Percentiles rank a stretch among this genome's conserved stretches.
phyloP scores from a whole-genome alignment of 2,113 vertebrate genomes.

The Trematomus loennbergii region DNA sequence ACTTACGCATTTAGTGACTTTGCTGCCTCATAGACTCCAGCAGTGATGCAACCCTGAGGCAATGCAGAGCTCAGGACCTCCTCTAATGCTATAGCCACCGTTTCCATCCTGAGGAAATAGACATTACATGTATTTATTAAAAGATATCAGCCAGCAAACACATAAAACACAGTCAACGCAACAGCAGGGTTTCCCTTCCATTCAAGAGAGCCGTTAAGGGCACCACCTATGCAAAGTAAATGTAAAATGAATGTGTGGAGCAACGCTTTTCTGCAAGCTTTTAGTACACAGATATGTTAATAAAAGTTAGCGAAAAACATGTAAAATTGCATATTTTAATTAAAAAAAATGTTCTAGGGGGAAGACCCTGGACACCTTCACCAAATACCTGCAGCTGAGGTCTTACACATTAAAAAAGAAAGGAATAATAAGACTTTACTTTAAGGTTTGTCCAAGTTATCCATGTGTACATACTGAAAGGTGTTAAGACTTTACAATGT shows the following conservation, averaged over 20 bases:
- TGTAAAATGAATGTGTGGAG: too few species aligned
- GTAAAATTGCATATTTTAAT: too few species aligned
- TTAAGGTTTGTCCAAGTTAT: not conserved
- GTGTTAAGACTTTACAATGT: not conserved
- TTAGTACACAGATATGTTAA: too few species aligned
- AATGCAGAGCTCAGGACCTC: constrained; percentile 92
- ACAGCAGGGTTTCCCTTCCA: too few species aligned
- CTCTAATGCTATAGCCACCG: constrained; percentile 90
- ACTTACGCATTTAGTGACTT: constrained; percentile 96
- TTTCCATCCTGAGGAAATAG: constrained; percentile 88
- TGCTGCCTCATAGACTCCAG: constrained; percentile 94
- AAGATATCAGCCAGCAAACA: not conserved
- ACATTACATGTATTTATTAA: fast-evolving
- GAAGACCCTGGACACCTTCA: too few species aligned
- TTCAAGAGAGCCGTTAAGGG: too few species aligned
- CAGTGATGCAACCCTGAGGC: constrained; percentile 92
- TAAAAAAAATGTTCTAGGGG: too few species aligned
- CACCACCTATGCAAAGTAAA: too few species aligned
- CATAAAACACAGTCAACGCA: not conserved
- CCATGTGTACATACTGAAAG: not conserved
- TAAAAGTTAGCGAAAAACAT: too few species aligned
- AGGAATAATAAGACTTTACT: not conserved
- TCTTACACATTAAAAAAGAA: too few species aligned
- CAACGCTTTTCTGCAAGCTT: too few species aligned
- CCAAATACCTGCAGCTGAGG: too few species aligned